phyloP scores from a whole-genome alignment of 2,888 invertebrate genomes.

The Drosophila leonis region DNA sequence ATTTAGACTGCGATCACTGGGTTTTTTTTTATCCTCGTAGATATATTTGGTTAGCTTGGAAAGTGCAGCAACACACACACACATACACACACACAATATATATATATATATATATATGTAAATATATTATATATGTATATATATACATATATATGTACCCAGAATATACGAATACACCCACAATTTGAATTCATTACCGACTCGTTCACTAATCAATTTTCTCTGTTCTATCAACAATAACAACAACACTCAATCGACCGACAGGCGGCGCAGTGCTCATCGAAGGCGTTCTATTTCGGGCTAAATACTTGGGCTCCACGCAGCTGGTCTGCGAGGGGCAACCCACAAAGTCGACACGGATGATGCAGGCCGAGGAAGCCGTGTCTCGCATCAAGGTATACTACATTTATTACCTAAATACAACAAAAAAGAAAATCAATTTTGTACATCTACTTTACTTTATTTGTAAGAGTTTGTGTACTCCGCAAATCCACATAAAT shows the following conservation, averaged over 20 bases:
- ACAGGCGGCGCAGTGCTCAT: constrained; percentile 94
- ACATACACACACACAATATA: background rate
- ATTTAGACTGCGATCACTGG: too few relatives aligned
- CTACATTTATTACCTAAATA: constrained; percentile 90
- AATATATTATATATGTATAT: too few relatives aligned
- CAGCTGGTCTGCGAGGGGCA: constrained; percentile 99
- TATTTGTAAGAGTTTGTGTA: background rate
- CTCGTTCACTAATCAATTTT: constrained; percentile 42
- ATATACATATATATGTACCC: background rate
- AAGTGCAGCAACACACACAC: background rate
- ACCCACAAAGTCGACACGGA: constrained; percentile 98
- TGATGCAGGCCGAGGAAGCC: constrained; percentile 99
- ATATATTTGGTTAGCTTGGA: background rate
- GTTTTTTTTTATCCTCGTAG: too few relatives aligned
- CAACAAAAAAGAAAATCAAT: too few relatives aligned
- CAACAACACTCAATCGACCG: constrained; percentile 1
- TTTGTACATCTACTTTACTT: too few relatives aligned
- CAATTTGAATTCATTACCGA: background rate
- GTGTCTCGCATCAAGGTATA: constrained; percentile 99
- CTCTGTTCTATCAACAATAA: constrained; percentile 18
- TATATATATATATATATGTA: constrained; percentile 1
- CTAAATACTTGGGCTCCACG: constrained; percentile 98
- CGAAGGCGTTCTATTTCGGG: constrained; percentile 99
- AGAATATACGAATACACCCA: background rate
- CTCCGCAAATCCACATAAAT: background rate